Evolutionary conservation across 1,140 invertebrate genomes (phyloP).

Genomic region (Olivierus martensii): DNA sequence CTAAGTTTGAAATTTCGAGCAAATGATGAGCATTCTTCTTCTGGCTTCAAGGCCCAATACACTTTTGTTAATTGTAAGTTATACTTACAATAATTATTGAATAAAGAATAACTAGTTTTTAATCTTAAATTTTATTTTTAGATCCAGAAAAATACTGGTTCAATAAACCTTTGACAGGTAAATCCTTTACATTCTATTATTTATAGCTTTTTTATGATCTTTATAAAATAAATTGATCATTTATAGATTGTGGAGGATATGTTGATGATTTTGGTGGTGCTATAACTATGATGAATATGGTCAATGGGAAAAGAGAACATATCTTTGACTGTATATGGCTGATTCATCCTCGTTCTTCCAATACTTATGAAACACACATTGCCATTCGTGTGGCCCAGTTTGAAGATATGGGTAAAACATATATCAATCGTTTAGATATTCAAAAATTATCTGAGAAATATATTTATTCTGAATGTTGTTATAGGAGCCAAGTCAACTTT

Average conservation of each 20-base stretch:
- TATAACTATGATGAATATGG: slow-evolving; percentile 66
- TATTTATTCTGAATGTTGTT: no score
- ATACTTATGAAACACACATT: slow-evolving; percentile 38
- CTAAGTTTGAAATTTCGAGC: slow-evolving; percentile 60
- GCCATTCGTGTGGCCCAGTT: slow-evolving; percentile 43
- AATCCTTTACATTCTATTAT: slow-evolving; percentile 2
- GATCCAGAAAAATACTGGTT: slow-evolving; percentile 18
- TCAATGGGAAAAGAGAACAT: slow-evolving; percentile 32
- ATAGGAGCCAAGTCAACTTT: slow-evolving; percentile 29
- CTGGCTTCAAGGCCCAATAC: slow-evolving; percentile 52
- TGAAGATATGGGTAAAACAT: slow-evolving; percentile 10
- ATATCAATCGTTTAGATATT: neutral
- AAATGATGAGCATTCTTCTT: slow-evolving; percentile 46
- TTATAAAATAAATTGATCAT: no score
- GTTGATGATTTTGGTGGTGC: slow-evolving; percentile 55
- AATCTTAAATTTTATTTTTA: neutral
- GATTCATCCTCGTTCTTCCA: slow-evolving; percentile 35
- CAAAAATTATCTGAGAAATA: neutral
- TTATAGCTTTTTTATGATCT: no score
- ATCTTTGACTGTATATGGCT: slow-evolving; percentile 59
- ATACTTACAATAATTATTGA: no score
- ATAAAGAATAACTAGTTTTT: no score
- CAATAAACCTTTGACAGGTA: slow-evolving; percentile 13
- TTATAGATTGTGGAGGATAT: slow-evolving; percentile 51
- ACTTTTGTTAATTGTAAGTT: slow-evolving; percentile 33